Percentiles rank a stretch among this genome's conserved stretches.
phyloP scores from a whole-genome alignment of 2,888 invertebrate species.

The Raillietiella orientalis region DNA sequence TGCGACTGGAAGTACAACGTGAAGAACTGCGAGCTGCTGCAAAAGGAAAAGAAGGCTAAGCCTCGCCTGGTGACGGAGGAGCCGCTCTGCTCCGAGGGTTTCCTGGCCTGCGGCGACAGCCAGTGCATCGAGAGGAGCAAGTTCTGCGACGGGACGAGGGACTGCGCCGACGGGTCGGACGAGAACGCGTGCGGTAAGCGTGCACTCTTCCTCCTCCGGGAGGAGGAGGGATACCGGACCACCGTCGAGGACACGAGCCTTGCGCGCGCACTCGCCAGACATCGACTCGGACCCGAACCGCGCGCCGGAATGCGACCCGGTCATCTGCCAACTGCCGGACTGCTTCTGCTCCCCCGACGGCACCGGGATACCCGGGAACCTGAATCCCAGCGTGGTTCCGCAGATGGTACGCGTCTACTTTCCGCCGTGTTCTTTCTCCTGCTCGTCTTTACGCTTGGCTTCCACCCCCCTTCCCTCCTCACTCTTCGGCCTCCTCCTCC shows the following conservation, averaged over 20 bases:
- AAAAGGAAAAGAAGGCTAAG: constrained; percentile 56
- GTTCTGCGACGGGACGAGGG: constrained; percentile 73
- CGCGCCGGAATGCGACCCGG: constrained; percentile 56
- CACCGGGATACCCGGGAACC: constrained; percentile 22
- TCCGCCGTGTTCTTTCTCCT: neutral
- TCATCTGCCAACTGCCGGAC: constrained; percentile 56
- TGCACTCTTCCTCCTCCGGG: neutral
- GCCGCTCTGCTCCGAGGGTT: constrained; percentile 41
- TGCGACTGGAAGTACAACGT: constrained; percentile 80
- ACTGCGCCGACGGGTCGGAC: constrained; percentile 55
- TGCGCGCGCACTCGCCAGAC: constrained; percentile 21
- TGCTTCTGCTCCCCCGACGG: constrained; percentile 84
- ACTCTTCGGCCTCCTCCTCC: too few species aligned
- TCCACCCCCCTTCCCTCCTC: neutral
- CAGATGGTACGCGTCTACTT: neutral
- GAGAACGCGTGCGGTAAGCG: constrained; percentile 63
- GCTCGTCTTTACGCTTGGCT: too few species aligned
- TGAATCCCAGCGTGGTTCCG: constrained; percentile 6
- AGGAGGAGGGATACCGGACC: neutral
- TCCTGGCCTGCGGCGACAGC: constrained; percentile 51
- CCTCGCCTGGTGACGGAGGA: constrained; percentile 62
- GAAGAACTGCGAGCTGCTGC: constrained; percentile 68
- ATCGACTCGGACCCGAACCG: constrained; percentile 76
- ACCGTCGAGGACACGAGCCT: neutral
- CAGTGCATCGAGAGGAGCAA: constrained; percentile 57